These are phyloP conservation scores for Ageneiosus marmoratus DNA, from an alignment of 2,113 vertebrate species.

Conservation along the genomic window DNA sequence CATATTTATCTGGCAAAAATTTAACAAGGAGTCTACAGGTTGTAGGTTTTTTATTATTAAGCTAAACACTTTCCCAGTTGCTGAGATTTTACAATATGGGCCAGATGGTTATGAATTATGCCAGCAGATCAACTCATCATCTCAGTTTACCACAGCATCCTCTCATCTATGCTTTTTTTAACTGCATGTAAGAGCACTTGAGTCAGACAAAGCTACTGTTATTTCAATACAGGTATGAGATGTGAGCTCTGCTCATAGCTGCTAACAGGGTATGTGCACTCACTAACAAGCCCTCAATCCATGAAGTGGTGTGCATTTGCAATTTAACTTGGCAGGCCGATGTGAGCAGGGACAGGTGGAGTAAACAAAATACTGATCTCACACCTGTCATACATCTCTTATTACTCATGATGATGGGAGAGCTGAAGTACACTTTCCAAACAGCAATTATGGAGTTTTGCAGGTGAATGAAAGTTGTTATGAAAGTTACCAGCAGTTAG, in stretches of 20 bases:
- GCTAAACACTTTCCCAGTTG: not conserved
- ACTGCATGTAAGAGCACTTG: conserved; percentile 13
- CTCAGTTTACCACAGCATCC: conserved; percentile 2
- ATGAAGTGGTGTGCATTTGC: conserved; percentile 9
- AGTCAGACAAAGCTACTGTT: conserved; percentile 1
- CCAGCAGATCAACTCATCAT: conserved; percentile 32
- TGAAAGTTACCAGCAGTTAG: not conserved
- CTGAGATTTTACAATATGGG: conserved; percentile 33
- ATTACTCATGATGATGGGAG: not conserved
- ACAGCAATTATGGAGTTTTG: not conserved
- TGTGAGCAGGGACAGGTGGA: not conserved
- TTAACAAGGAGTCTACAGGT: conserved; percentile 23
- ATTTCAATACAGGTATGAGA: not conserved
- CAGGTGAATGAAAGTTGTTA: not conserved
- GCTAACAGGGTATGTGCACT: not conserved
- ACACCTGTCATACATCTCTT: conserved; percentile 2
- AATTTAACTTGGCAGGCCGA: not conserved
- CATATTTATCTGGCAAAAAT: conserved; percentile 17
- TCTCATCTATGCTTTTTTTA: not conserved
- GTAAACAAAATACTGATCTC: conserved; percentile 12
- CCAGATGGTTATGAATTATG: conserved; percentile 34
- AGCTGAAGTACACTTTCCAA: not conserved
- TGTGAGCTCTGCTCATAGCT: not conserved
- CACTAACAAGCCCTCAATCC: conserved; percentile 3
- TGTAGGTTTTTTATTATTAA: conserved; percentile 6